phyloP scores from a whole-genome alignment of 2,113 vertebrate species.

The Nothoprocta pentlandii region DNA sequence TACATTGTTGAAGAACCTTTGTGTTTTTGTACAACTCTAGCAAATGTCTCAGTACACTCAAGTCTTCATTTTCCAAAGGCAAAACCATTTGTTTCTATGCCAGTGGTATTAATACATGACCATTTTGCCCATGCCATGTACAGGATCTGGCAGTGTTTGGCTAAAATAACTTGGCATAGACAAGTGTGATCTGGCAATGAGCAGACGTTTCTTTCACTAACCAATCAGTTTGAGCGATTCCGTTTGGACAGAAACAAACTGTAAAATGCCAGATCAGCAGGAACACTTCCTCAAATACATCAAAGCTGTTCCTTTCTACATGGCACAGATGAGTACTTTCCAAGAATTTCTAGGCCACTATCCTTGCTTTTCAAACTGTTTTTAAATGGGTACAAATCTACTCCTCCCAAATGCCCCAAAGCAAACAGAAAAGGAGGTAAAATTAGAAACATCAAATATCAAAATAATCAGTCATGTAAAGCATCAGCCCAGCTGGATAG shows the following conservation, averaged over 20 bases:
- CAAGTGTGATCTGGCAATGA: slow-evolving; percentile 13
- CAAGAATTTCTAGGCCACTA: slow-evolving; percentile 32
- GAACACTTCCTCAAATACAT: slow-evolving; percentile 52
- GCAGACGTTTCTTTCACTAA: background rate
- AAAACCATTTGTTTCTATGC: background rate
- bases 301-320: slow-evolving; percentile 45
- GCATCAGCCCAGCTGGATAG: background rate
- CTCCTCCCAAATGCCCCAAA: background rate
- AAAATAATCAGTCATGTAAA: background rate
- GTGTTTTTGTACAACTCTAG: background rate
- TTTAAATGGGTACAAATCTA: background rate
- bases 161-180: slow-evolving; percentile 3
- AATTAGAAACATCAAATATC: background rate
- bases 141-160: background rate
- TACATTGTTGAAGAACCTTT: background rate
- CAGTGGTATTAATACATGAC: background rate
- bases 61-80: background rate
- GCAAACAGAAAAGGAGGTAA: background rate
- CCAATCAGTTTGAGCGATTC: background rate
- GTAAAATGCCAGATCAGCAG: slow-evolving; percentile 53
- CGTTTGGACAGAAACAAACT: slow-evolving; percentile 38
- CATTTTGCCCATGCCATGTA: rapidly evolving
- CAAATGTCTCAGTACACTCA: background rate
- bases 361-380: background rate
- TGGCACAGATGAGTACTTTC: slow-evolving; percentile 29